Conservation (phyloP, 2,113 vertebrate genomes). For the Notechis scutatus region DNA sequence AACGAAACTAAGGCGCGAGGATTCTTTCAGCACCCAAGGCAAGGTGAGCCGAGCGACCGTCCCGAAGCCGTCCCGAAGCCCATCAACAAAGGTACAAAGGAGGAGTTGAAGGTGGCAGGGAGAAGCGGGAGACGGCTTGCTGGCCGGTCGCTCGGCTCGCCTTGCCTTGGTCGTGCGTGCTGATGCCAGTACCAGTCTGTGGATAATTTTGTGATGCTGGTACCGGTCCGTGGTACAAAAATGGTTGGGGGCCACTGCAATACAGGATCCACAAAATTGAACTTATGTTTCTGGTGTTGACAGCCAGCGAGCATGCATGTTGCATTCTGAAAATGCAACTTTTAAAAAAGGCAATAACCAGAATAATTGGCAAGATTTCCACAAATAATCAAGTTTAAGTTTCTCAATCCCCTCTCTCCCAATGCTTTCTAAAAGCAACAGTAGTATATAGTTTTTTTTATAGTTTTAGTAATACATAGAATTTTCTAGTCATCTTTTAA, state of each 20-base stretch:
- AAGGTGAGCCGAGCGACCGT: no score
- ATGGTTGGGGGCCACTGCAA: not conserved
- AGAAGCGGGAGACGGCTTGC: no score
- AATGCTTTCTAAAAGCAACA: not conserved
- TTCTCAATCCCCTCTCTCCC: not conserved
- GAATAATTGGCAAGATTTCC: slow-evolving; percentile 4
- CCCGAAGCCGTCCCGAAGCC: no score
- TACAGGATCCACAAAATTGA: not conserved
- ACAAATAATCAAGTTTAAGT: not conserved
- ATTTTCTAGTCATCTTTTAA: not conserved
- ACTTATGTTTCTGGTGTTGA: not conserved
- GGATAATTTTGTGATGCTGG: no score
- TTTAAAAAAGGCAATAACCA: not conserved
- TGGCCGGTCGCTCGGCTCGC: no score
- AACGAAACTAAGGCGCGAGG: no score
- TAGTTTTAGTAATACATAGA: not conserved
- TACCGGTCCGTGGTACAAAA: no score
- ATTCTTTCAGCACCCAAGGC: no score
- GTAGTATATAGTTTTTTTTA: not conserved
- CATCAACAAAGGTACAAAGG: no score
- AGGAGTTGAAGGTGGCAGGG: no score
- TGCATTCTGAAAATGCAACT: not conserved
- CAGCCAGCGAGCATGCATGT: not conserved
- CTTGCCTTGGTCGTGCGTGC: no score
- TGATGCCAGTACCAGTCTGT: no score